Evolutionary conservation across 1,140 invertebrate genomes (phyloP).

Genomic region (Octopus sinensis): DNA sequence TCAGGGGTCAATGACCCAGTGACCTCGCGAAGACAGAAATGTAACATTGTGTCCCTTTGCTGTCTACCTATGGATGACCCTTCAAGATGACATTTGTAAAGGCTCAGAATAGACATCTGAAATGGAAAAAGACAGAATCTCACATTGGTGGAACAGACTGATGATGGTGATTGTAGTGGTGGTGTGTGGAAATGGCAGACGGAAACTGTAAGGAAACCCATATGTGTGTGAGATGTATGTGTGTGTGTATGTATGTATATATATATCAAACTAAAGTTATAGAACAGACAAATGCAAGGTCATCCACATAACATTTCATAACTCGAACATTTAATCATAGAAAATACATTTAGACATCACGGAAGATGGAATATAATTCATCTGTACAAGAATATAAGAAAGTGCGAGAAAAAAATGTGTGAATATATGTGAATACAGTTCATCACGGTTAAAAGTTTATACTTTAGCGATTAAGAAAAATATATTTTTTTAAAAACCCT

Average conservation of each 20-base stretch:
- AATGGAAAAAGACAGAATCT: neutral
- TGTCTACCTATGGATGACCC: neutral
- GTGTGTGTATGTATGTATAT: neutral
- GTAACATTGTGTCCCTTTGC: conserved; percentile 14
- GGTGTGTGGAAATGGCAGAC: neutral
- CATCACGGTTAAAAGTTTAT: too few species aligned
- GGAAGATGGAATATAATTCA: too few species aligned
- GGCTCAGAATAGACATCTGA: conserved; percentile 30
- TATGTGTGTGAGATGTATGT: neutral
- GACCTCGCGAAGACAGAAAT: conserved; percentile 39
- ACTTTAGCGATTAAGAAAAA: too few species aligned
- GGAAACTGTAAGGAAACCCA: neutral
- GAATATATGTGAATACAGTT: too few species aligned
- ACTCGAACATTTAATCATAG: neutral
- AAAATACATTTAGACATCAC: too few species aligned
- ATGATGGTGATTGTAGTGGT: neutral
- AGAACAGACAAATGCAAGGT: neutral
- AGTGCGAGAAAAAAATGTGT: too few species aligned
- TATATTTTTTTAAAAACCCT: too few species aligned
- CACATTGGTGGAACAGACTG: neutral
- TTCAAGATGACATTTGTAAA: conserved; percentile 33
- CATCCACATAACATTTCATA: neutral
- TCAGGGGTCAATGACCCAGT: conserved; percentile 25
- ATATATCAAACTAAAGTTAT: neutral
- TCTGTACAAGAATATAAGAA: too few species aligned